Evolutionary conservation across 2,113 vertebrate genomes (phyloP).

Genomic region (Hyaena hyaena): DNA sequence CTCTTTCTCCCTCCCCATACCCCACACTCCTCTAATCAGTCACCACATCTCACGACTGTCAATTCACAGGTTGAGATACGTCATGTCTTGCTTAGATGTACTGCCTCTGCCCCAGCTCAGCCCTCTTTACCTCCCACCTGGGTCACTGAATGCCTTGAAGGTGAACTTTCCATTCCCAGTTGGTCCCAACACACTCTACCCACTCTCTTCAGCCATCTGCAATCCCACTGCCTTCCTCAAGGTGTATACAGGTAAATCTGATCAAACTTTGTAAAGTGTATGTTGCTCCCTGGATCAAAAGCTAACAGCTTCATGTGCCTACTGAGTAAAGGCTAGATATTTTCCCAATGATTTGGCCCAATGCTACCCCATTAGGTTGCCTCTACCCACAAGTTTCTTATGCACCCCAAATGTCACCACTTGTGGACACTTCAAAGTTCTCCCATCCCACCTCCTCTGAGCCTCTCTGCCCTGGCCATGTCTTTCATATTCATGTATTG

Average conservation of each 20-base stretch:
- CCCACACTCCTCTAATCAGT: background rate
- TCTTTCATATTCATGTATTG: background rate
- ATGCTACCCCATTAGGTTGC: background rate
- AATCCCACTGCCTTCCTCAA: background rate
- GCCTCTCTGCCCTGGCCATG: background rate
- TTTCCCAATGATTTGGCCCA: background rate
- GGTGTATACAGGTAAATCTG: background rate
- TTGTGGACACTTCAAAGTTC: background rate
- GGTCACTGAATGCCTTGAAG: background rate
- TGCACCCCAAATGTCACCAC: background rate
- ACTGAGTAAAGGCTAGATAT: background rate
- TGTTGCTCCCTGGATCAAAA: background rate
- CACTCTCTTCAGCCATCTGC: background rate
- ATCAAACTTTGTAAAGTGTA: background rate
- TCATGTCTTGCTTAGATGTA: background rate
- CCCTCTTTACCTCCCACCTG: background rate
- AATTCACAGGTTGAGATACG: background rate
- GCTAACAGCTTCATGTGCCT: background rate
- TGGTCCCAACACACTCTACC: background rate
- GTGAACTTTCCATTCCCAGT: background rate
- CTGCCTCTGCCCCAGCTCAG: background rate
- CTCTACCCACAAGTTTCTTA: background rate
- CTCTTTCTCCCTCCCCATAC: background rate
- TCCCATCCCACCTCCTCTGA: background rate
- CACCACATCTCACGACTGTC: background rate